A percentile compares a stretch with the other conserved stretches of the same genome.
phyloP scores from a whole-genome alignment of 2,888 invertebrate species.

The Andrena haemorrhoa region DNA sequence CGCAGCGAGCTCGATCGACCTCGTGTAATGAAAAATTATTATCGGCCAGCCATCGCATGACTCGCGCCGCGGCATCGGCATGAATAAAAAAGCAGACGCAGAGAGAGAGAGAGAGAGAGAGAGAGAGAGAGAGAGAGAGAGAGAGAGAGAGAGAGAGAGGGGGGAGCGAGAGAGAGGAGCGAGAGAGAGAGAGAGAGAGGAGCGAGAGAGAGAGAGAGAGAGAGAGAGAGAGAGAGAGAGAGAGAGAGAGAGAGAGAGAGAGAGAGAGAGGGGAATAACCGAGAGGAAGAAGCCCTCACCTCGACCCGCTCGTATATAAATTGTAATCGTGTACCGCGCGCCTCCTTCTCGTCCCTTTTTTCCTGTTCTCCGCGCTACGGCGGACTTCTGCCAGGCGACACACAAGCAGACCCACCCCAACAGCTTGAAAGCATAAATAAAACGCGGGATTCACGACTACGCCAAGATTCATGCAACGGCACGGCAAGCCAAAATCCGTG shows the following conservation, averaged over 20 bases:
- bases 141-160: too few species aligned
- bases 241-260: too few species aligned
- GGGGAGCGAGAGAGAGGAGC: too few species aligned
- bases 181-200: too few species aligned
- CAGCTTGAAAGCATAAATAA: conserved; percentile 64
- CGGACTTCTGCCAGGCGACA: conserved; percentile 37
- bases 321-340: conserved; percentile 56
- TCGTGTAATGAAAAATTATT: conserved; percentile 70
- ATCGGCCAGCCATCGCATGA: conserved; percentile 51
- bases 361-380: background rate
- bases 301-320: conserved; percentile 51
- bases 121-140: too few species aligned
- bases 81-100: conserved; percentile 51
- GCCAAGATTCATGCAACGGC: conserved; percentile 61
- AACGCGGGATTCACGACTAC: conserved; percentile 39
- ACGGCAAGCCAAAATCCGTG: conserved; percentile 41
- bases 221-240: too few species aligned
- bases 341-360: background rate
- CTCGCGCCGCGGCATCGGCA: conserved; percentile 35
- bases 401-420: background rate
- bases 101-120: conserved; percentile 7
- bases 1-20: conserved; percentile 38
- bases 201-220: too few species aligned
- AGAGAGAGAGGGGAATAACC: conserved; percentile 46
- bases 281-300: conserved; percentile 20